Evolutionary conservation across 2,797 vertebrate genomes (phyloP).

Genomic region (Onychomys leucogaster): DNA sequence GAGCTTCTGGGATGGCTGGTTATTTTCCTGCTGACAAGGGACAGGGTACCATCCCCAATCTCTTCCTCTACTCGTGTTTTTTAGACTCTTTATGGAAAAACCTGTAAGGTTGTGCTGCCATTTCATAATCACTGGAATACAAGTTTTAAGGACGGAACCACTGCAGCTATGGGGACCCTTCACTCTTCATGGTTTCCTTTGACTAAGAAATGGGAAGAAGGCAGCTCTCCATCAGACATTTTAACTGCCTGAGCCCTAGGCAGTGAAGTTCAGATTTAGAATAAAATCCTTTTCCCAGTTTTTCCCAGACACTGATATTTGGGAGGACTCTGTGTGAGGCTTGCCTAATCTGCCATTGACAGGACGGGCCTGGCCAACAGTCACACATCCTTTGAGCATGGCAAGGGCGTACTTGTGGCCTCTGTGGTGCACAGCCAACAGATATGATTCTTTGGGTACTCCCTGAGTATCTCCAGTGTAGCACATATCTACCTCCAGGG

Average conservation of each 20-base stretch:
- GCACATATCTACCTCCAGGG: background rate
- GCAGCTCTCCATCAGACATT: background rate
- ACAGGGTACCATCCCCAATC: background rate
- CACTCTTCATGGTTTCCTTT: background rate
- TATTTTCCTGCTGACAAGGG: background rate
- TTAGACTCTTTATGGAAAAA: background rate
- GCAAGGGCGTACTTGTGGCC: background rate
- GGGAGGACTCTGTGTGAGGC: background rate
- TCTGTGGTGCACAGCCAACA: background rate
- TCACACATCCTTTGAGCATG: background rate
- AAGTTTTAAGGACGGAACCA: background rate
- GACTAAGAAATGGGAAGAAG: background rate
- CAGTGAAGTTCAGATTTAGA: background rate
- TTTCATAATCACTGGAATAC: background rate
- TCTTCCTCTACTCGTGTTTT: background rate
- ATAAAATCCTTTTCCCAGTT: background rate
- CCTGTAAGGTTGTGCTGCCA: background rate
- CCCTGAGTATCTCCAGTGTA: background rate
- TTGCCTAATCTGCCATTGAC: fast-evolving
- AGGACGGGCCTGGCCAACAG: no score
- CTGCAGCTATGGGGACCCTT: background rate
- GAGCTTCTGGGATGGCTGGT: background rate
- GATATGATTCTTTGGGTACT: background rate
- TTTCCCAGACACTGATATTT: background rate
- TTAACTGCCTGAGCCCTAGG: background rate